phyloP scores from a whole-genome alignment of 2,797 vertebrate species.

The Caiman crocodilus region DNA sequence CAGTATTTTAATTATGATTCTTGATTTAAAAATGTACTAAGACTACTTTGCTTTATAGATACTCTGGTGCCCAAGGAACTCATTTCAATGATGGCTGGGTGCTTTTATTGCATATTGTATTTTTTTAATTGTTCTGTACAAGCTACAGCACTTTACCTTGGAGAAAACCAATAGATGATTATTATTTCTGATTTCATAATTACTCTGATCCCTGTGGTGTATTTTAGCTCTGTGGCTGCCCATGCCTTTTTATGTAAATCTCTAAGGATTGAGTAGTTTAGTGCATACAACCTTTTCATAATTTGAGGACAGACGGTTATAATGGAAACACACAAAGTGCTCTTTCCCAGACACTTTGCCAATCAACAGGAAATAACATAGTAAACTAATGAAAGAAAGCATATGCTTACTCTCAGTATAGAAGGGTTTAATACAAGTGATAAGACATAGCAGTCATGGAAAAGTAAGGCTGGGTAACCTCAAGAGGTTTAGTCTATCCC shows the following conservation, averaged over 20 bases:
- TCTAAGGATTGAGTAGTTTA: conserved; percentile 63
- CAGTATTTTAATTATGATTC: background rate
- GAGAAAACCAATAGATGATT: conserved; percentile 47
- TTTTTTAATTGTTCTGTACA: conserved; percentile 42
- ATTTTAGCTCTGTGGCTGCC: conserved; percentile 22
- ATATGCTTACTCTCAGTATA: background rate
- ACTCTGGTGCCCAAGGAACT: background rate
- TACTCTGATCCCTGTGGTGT: conserved; percentile 43
- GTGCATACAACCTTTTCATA: conserved; percentile 68
- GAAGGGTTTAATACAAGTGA: background rate
- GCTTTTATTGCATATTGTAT: conserved; percentile 38
- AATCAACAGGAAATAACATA: conserved; percentile 72
- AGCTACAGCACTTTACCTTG: conserved; percentile 27
- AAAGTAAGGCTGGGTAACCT: background rate
- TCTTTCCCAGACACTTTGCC: conserved; percentile 60
- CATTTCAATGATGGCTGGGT: conserved; percentile 9
- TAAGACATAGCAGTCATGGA: background rate
- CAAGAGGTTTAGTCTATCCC: background rate
- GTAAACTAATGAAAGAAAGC: conserved; percentile 54
- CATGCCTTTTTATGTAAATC: conserved; percentile 30
- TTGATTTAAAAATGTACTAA: background rate
- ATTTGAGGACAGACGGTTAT: conserved; percentile 67
- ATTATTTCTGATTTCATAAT: conserved; percentile 57
- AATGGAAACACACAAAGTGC: conserved; percentile 60
- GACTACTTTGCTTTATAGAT: conserved; percentile 3